Evolutionary conservation across 2,888 invertebrate species (phyloP), one percentile per base, ranked within the genome.

Genomic region (Tridacna crocea): DNA sequence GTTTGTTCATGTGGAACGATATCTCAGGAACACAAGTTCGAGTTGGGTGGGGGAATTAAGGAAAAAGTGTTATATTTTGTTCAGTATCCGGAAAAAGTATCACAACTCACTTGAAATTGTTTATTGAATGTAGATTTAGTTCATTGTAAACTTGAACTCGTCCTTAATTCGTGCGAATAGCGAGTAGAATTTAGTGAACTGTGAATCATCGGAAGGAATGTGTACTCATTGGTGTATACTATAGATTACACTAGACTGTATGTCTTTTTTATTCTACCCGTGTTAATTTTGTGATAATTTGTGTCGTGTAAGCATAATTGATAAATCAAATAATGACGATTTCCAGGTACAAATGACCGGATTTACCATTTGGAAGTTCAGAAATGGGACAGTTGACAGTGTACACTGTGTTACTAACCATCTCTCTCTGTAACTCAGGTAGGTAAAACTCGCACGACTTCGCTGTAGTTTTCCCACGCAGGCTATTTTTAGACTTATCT

Each of bases 1-100:
- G 73, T 65, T 76, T 47, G 61, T 61, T 74, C 79, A 83, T 72
- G 75, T 76, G 77, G 74, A 74, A 83, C 83, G 79, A 46, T 60
- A 46, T 51, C 70, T 26, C 46, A 36, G 22, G 74, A 74, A 47
- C 47, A 74, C 36, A 47, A 22, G 47, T 47, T 70, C 47, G 46
- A 74, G 47, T 60, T 63, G 74, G 74, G 74, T 74, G 74, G 74
- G 73, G 74, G 47, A 61, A 46, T 63, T 61, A 26, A 6, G 36
- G 36, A 61, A 70, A 70, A 70, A 51, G 51, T 51, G 70, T 47
- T 46, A 51, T 24, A 36, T 36, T 36, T 36, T 36, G 36, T 8
- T 4, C 8, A 36, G 36, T 4, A 36, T 36, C 36, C 8, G 36
- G 8, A 36, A 36, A 36, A 36, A 36, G 36, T 36, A 36, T 36